Evolutionary conservation across 2,113 vertebrate genomes (phyloP).

Genomic region (Colaptes auratus): DNA sequence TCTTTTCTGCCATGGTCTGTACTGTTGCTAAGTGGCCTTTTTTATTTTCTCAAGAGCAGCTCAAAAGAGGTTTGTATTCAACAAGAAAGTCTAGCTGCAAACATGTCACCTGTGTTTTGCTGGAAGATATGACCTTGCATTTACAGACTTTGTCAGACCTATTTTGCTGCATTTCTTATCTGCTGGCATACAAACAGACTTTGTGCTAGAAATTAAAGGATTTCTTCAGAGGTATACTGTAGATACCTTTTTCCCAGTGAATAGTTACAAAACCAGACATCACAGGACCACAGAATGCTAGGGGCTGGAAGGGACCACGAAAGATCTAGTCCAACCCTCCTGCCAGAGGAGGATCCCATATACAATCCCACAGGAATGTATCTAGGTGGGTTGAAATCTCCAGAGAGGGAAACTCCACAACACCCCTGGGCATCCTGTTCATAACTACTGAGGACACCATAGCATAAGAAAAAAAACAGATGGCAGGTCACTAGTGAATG

Average conservation of each 20-base stretch:
- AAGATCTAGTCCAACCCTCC: too few relatives aligned
- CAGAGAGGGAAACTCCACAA: too few relatives aligned
- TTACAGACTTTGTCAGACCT: constrained; percentile 11
- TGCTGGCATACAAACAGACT: not conserved
- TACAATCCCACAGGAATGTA: too few relatives aligned
- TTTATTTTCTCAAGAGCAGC: not conserved
- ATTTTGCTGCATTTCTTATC: not conserved
- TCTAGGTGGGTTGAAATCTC: too few relatives aligned
- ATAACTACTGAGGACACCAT: not conserved
- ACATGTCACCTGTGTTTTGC: constrained; percentile 5
- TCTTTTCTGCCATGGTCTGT: not conserved
- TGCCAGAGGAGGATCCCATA: too few relatives aligned
- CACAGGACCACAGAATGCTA: too few relatives aligned
- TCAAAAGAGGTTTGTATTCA: not conserved
- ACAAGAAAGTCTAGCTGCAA: not conserved
- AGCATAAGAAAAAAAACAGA: not conserved
- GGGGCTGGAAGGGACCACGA: too few relatives aligned
- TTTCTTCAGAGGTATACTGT: not conserved
- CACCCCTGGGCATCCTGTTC: too few relatives aligned
- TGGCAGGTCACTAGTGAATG: not conserved
- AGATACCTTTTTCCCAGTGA: not conserved
- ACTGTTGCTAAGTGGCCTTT: not conserved
- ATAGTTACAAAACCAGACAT: not conserved
- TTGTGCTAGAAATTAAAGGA: not conserved
- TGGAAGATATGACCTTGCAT: not conserved